Percentiles rank a stretch among this genome's conserved stretches.
Conservation (phyloP, 2,113 vertebrate species). For the Junco hyemalis region DNA sequence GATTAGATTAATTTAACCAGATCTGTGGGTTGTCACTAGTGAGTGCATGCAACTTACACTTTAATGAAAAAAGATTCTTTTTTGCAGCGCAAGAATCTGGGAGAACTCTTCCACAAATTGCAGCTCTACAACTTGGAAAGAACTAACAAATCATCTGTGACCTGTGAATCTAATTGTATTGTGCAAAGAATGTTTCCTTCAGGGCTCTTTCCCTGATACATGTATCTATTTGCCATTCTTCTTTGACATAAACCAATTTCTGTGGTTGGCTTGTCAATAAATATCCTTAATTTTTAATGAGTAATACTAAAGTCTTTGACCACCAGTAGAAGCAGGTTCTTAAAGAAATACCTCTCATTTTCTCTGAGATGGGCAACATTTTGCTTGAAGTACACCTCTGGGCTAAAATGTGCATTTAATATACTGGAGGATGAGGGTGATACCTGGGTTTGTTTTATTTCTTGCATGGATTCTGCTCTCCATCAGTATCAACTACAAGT, state of each 20-base stretch:
- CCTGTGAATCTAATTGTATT: slow-evolving; percentile 45
- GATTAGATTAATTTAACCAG: neutral
- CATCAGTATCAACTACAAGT: neutral
- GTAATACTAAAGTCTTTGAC: neutral
- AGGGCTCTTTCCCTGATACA: neutral
- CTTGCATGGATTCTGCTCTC: neutral
- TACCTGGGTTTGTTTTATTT: neutral
- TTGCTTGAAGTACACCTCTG: neutral
- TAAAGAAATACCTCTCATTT: neutral
- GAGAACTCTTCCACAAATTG: slow-evolving; percentile 4
- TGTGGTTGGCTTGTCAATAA: slow-evolving; percentile 6
- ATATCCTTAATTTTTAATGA: slow-evolving; percentile 8
- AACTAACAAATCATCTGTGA: slow-evolving; percentile 16
- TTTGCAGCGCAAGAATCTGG: neutral
- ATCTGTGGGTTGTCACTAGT: neutral
- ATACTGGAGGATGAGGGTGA: neutral
- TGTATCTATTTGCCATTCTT: slow-evolving; percentile 6
- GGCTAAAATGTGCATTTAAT: neutral
- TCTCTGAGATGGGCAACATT: neutral
- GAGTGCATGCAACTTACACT: neutral
- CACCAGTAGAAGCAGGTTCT: neutral
- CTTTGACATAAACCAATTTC: slow-evolving; percentile 5
- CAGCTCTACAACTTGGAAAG: neutral
- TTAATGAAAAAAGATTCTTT: neutral
- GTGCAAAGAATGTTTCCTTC: neutral